phyloP scores from a whole-genome alignment of 35 echinoderm and acorn worm species.

The Hemicentrotus pulcherrimus region DNA sequence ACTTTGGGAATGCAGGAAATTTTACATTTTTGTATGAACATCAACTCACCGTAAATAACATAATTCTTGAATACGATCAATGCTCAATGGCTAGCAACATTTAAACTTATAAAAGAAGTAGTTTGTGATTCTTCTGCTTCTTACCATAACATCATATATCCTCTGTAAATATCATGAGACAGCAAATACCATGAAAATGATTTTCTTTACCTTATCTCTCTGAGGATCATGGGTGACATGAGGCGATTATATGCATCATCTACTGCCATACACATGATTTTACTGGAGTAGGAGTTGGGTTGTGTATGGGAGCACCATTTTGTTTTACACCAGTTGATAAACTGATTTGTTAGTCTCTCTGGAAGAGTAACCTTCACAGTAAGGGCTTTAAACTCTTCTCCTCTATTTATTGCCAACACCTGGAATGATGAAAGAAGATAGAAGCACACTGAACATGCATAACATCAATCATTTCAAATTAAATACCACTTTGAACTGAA shows the following conservation, averaged over 20 bases:
- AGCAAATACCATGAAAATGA: neutral
- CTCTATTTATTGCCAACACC: slow-evolving; percentile 90
- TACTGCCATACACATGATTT: slow-evolving; percentile 50
- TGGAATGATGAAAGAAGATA: neutral
- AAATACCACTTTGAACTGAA: too few species aligned
- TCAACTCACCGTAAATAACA: too few species aligned
- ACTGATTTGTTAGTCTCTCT: neutral
- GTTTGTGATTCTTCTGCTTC: too few species aligned
- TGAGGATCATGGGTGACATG: slow-evolving; percentile 69
- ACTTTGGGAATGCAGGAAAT: too few species aligned
- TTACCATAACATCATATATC: too few species aligned
- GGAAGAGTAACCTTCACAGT: slow-evolving; percentile 68
- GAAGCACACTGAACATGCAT: neutral
- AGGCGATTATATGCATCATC: slow-evolving; percentile 78
- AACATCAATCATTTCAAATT: too few species aligned
- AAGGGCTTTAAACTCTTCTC: slow-evolving; percentile 66
- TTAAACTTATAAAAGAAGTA: too few species aligned
- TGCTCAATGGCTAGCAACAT: too few species aligned
- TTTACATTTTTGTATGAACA: too few species aligned
- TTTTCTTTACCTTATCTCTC: slow-evolving; percentile 76
- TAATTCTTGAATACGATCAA: too few species aligned
- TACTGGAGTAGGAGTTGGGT: slow-evolving; percentile 1
- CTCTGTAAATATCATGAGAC: too few species aligned
- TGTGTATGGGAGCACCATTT: slow-evolving; percentile 45
- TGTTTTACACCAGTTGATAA: slow-evolving; percentile 49